Base-by-base conservation (phyloP, 2,888 invertebrate genomes). In the Autographa pulchrina region DNA sequence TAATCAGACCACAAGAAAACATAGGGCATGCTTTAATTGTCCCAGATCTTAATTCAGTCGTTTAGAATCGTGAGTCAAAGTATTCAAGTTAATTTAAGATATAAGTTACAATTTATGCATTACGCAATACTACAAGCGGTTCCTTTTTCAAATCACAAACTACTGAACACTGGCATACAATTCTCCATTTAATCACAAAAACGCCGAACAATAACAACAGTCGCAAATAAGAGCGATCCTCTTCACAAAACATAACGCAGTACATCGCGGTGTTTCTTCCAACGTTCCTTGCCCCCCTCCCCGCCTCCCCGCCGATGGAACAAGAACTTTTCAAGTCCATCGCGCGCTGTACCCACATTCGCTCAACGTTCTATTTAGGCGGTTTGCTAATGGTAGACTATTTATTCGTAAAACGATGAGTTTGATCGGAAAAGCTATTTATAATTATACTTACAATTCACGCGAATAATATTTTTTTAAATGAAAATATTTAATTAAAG, bases 181-280 rank as follows among this genome's bases (percentile, higher is more conserved):
- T 48, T 48, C n/a, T n/a, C n/a, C n/a, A 48, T n/a, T 48, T n/a
- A 48, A 48, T 48, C 48, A 52, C 16, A 25, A 58, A 56, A 66
- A 48, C 54, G 25, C 11, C 32, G 48, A n/a, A 58, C 2, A 43
- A 43, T 58, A 58, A 14, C 43, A 64, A 64, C 48, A 20, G 25
- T 70, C 43, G 72, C 60, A 41, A 20, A 58, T 59, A 52, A 1
- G 14, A 76, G 60, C 70, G 67, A 59, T 75, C 16, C 52, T 11
- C 43, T 5, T 38, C 75, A 70, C 52, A 61, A n/a, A 16, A 0
- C 54, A 25, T 56, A 20, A 25, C 54, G 20, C 54, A 4, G 20
- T 56, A 20, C 54, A 56, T 56, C 54, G 54, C 86, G 90, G 93
- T 82, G 91, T 93, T 94, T 94, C 95, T 95, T 95, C 94, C 93